Percentiles rank a stretch among this genome's conserved stretches.
phyloP scores from a whole-genome alignment of 2,888 invertebrate species.

The Dioctria rufipes region DNA sequence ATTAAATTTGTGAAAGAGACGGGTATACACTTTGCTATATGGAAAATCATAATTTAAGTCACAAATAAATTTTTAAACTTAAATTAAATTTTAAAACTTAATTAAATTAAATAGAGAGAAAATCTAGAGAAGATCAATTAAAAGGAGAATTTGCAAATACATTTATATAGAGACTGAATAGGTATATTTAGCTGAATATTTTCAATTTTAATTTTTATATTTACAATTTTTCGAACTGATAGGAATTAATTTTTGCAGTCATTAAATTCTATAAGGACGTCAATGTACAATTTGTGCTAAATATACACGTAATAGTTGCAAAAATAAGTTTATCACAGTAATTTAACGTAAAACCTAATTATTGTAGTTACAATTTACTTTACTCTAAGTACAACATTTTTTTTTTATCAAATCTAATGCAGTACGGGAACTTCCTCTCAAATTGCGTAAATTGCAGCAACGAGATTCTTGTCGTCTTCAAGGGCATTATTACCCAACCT shows the following conservation, averaged over 20 bases:
- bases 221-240: no score
- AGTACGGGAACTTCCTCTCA: not conserved
- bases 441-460: not conserved
- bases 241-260: no score
- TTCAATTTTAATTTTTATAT: no score
- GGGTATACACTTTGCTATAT: no score
- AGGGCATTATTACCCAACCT: not conserved
- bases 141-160: not conserved
- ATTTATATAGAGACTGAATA: not conserved
- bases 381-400: not conserved
- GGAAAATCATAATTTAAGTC: slow-evolving; percentile 5
- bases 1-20: no score
- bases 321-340: slow-evolving; percentile 39
- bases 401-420: not conserved
- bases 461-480: not conserved
- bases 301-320: not conserved
- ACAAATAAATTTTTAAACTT: not conserved
- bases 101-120: not conserved
- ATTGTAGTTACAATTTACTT: not conserved
- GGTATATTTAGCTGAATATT: not conserved
- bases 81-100: not conserved
- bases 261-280: no score
- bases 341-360: slow-evolving; percentile 37
- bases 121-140: not conserved
- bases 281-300: not conserved